A percentile compares a stretch with the other conserved stretches of the same genome.
These are phyloP conservation scores for Pseudorhiza aurosa DNA, from an alignment of 30 jellyfish, hydroid and myxozoan genomes.

Conservation along the genomic window DNA sequence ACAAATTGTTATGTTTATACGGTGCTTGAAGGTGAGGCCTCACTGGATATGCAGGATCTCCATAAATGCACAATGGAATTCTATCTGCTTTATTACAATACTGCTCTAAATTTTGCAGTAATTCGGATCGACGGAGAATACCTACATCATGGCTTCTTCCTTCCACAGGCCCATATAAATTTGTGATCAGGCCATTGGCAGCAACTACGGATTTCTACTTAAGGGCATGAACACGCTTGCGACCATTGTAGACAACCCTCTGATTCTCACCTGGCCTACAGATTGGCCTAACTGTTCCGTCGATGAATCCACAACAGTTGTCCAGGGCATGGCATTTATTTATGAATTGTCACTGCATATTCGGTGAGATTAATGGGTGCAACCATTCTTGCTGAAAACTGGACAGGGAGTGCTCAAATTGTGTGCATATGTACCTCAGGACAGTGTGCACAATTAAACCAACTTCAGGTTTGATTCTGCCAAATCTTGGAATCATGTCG, in stretches of 20 bases:
- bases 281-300: slow-evolving; percentile 79
- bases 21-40: slow-evolving; percentile 66
- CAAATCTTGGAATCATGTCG: slow-evolving; percentile 65
- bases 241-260: slow-evolving; percentile 72
- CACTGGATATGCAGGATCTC: slow-evolving; percentile 63
- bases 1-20: slow-evolving; percentile 32
- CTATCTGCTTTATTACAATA: slow-evolving; percentile 45
- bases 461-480: slow-evolving; percentile 45
- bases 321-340: slow-evolving; percentile 29
- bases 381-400: slow-evolving; percentile 64
- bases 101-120: slow-evolving; percentile 36
- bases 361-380: slow-evolving; percentile 42
- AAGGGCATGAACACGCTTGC: slow-evolving; percentile 75
- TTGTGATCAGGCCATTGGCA: slow-evolving; percentile 78
- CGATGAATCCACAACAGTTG: slow-evolving; percentile 75
- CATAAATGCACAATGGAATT: slow-evolving; percentile 63
- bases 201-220: slow-evolving; percentile 72
- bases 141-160: slow-evolving; percentile 62
- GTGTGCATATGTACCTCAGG: slow-evolving; percentile 23
- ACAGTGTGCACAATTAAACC: slow-evolving; percentile 66
- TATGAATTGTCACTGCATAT: slow-evolving; percentile 49
- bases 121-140: slow-evolving; percentile 16
- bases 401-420: slow-evolving; percentile 16
- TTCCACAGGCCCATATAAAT: slow-evolving; percentile 17
- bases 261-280: slow-evolving; percentile 75